Conservation (phyloP, 2,113 vertebrate genomes). For the Protobothrops mucrosquamatus region DNA sequence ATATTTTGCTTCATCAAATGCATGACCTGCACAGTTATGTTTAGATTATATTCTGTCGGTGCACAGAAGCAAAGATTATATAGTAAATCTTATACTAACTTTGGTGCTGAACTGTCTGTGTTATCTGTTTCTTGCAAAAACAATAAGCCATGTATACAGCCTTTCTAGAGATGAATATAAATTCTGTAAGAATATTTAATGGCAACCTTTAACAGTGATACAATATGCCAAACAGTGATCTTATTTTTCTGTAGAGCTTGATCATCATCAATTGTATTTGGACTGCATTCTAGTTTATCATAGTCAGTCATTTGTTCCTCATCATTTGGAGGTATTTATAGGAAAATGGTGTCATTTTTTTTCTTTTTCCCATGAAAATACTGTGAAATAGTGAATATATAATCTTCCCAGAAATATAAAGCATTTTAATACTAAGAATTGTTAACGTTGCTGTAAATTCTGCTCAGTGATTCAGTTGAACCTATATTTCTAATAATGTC, state of each 20-base stretch:
- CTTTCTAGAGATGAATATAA: not conserved
- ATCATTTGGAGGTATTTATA: constrained; percentile 55
- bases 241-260: not conserved
- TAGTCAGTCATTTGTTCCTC: not conserved
- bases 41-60: not conserved
- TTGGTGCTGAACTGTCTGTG: not conserved
- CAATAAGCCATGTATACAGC: not conserved
- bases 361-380: constrained; percentile 51
- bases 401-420: constrained; percentile 42
- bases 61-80: not conserved
- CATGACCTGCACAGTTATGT: not conserved
- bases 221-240: not conserved
- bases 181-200: not conserved
- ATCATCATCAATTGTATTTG: not conserved
- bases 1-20: not conserved
- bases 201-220: not conserved
- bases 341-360: constrained; percentile 57
- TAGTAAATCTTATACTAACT: not conserved
- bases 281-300: not conserved
- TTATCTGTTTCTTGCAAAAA: not conserved
- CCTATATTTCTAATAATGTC: constrained; percentile 58
- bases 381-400: constrained; percentile 24
- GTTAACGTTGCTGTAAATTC: constrained; percentile 44
- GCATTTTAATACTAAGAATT: constrained; percentile 35
- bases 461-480: constrained; percentile 53